Evolutionary conservation across 2,888 invertebrate species (phyloP).

Genomic region (Pachycephus smyrnensis): DNA sequence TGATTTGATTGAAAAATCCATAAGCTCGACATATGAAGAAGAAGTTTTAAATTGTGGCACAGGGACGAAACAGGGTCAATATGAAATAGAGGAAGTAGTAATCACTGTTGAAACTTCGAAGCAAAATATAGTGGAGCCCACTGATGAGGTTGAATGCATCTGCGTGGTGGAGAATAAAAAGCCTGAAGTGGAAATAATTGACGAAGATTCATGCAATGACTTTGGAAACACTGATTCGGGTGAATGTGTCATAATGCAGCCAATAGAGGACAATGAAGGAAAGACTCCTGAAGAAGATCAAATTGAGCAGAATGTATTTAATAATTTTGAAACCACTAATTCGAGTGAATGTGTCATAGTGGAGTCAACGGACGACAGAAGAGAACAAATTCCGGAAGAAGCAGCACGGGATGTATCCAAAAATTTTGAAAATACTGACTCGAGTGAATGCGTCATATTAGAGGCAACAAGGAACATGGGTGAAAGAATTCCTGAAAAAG

Average conservation of each 20-base stretch:
- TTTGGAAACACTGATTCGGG: neutral
- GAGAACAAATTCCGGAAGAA: neutral
- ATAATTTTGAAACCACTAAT: too few species aligned
- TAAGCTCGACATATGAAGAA: neutral
- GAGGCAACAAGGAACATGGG: neutral
- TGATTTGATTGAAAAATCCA: neutral
- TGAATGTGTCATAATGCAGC: neutral
- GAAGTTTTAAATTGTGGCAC: neutral
- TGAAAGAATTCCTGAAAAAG: neutral
- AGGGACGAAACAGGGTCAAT: neutral
- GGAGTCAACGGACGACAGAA: neutral
- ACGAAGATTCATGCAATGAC: neutral
- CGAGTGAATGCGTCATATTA: neutral
- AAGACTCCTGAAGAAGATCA: too few species aligned
- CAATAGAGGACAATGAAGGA: too few species aligned
- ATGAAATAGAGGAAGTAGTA: neutral
- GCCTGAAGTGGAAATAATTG: neutral
- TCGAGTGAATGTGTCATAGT: neutral
- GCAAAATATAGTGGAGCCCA: neutral
- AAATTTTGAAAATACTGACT: neutral
- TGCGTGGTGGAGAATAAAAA: neutral
- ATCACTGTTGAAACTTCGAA: neutral
- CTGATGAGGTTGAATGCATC: neutral
- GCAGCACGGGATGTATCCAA: neutral
- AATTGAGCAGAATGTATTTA: too few species aligned